Evolutionary conservation across 1,140 invertebrate genomes (phyloP).

Genomic region (Anastatus disparis): DNA sequence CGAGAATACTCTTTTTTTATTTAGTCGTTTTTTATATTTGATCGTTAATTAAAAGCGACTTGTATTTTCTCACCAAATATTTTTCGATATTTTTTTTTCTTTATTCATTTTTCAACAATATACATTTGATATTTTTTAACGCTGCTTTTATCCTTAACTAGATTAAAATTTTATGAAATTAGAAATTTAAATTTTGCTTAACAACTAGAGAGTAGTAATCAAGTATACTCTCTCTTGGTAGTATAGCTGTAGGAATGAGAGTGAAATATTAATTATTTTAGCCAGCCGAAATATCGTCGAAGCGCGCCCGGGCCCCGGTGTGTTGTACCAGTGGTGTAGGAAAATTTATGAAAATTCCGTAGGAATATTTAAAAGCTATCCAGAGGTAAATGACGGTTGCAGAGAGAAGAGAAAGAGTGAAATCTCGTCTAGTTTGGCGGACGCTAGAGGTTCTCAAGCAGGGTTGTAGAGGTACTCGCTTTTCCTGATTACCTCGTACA

Average conservation of each 20-base stretch:
- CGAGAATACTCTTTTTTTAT: too few relatives aligned
- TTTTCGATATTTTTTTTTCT: too few relatives aligned
- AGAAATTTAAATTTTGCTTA: too few relatives aligned
- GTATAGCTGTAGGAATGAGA: too few relatives aligned
- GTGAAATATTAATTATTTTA: slow-evolving; percentile 10
- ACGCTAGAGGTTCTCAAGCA: not conserved
- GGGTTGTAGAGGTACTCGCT: slow-evolving; percentile 10
- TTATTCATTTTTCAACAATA: too few relatives aligned
- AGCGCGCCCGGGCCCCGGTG: not conserved
- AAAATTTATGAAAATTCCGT: slow-evolving; percentile 37
- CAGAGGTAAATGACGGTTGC: slow-evolving; percentile 26
- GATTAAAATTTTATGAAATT: too few relatives aligned
- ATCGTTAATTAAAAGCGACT: slow-evolving; percentile 18
- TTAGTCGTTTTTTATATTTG: too few relatives aligned
- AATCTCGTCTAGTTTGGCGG: slow-evolving; percentile 6
- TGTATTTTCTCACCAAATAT: slow-evolving; percentile 13
- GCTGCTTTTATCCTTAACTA: too few relatives aligned
- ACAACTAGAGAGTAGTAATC: too few relatives aligned
- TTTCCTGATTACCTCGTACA: slow-evolving; percentile 38
- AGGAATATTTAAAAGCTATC: slow-evolving; percentile 34
- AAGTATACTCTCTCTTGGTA: too few relatives aligned
- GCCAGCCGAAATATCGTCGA: slow-evolving; percentile 13
- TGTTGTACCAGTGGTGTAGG: too few relatives aligned
- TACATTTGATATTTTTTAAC: too few relatives aligned
- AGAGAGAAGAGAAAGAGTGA: not conserved